Conservation (phyloP, 2,888 invertebrate species). For the Fragum sueziense region DNA sequence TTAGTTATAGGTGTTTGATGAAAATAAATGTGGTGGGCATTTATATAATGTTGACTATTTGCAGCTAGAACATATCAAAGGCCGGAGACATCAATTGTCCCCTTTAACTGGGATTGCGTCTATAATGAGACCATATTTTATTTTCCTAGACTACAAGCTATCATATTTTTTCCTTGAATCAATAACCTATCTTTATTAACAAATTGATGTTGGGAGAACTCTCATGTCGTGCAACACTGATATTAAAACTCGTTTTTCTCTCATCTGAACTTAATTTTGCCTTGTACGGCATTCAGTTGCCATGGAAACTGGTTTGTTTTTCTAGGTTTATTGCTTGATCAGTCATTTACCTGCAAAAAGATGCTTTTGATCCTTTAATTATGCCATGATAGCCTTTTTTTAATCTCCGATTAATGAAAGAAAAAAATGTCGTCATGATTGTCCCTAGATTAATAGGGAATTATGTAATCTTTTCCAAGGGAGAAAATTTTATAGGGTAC, state of each 20-base stretch:
- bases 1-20: no score
- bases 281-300: slow-evolving; percentile 4
- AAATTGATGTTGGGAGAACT: background rate
- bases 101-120: no score
- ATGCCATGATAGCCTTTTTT: background rate
- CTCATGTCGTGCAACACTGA: slow-evolving; percentile 2
- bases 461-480: no score
- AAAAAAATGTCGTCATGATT: background rate
- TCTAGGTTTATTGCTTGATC: slow-evolving; percentile 6
- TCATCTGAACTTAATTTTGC: background rate
- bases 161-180: background rate
- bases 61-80: no score
- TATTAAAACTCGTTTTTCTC: background rate
- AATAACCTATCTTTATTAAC: background rate
- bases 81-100: no score
- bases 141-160: no score
- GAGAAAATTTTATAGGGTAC: no score
- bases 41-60: no score
- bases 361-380: background rate
- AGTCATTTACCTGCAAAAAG: slow-evolving; percentile 13
- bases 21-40: no score
- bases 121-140: no score
- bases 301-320: slow-evolving; percentile 22
- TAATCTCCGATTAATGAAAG: background rate
- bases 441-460: background rate